Percentiles rank a stretch among this genome's conserved stretches.
Conservation (phyloP, 2,888 invertebrate genomes). For the Drosophila stalkeri region DNA sequence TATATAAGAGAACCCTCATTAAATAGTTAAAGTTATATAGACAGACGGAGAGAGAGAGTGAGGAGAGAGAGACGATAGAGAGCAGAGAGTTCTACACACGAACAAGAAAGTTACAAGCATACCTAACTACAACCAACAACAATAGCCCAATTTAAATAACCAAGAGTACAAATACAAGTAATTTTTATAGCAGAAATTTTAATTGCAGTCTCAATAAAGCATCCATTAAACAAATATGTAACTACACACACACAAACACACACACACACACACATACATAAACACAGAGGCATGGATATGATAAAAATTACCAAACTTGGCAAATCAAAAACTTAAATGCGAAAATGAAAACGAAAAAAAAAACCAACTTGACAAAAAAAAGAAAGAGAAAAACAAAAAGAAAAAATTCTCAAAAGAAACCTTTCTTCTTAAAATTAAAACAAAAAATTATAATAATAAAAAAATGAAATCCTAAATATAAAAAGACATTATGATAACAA, state of each 20-base stretch:
- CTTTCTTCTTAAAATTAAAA: conserved; percentile 73
- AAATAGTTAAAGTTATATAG: conserved; percentile 52
- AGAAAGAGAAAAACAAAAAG: conserved; percentile 38
- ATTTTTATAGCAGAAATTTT: conserved; percentile 83
- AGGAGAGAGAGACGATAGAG: neutral
- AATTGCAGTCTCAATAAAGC: conserved; percentile 83
- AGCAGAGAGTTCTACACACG: conserved; percentile 49
- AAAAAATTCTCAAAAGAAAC: conserved; percentile 47
- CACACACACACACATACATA: conserved; percentile 28
- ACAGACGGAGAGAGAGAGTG: conserved; percentile 22
- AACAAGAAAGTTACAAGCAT: conserved; percentile 70
- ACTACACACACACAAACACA: conserved; percentile 37
- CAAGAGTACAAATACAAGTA: conserved; percentile 86
- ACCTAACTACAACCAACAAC: conserved; percentile 71
- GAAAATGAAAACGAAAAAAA: conserved; percentile 37
- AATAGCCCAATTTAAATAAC: conserved; percentile 85
- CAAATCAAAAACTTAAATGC: conserved; percentile 47
- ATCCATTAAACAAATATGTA: conserved; percentile 62
- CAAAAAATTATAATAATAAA: conserved; percentile 47
- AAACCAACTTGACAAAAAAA: conserved; percentile 56
- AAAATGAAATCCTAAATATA: conserved; percentile 32
- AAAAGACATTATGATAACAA: conserved; percentile 44
- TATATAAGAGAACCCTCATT: conserved; percentile 34
- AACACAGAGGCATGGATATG: conserved; percentile 64
- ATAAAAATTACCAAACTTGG: conserved; percentile 49